Evolutionary conservation across 2,113 vertebrate genomes (phyloP), one percentile per base, ranked within the genome.

Genomic region (Lynx canadensis): DNA sequence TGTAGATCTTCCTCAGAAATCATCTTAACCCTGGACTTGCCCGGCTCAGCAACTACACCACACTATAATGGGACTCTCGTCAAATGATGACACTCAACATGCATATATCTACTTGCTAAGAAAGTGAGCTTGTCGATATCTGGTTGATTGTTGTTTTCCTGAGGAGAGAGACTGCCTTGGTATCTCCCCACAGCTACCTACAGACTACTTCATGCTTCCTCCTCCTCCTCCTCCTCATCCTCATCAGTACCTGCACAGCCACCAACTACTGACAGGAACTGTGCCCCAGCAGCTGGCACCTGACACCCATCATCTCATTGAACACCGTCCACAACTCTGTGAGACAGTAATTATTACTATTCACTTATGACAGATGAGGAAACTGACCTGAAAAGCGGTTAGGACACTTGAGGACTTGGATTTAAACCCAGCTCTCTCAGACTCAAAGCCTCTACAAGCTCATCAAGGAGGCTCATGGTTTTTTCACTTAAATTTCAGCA

Each of bases 251-350:
- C 48, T 33, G 48, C 9, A 18, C 73, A 55, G 55, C 55, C 82
- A 33, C 52, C 73, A 19, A 25, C 7, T 0, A 45, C 45, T 3
- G 33, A 10, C 23, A 5, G 0, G 2, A 15, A 12, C 55, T 15
- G 1, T 13, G 15, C 10, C 25, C 55, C 48, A 38, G 36, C 57
- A 50, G 3, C 15, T 18, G 33, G 33, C 1, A 2, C 38, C 41
- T 18, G 19, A n/a, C 36, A 55, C n/a, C 15, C 45, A 48, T 6
- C 33, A 29, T 15, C 88, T 81, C 10, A 76, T 7, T 45, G 4
- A 73, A 78, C 1, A 5, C 63, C 21, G n/a, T 63, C 83, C 69
- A 36, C 57, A 63, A 45, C 23, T 55, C 45, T 13, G 19, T 1
- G 48, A 31, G 27, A 12, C 33, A 9, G 27, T 50, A 52, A 38